Conservation (phyloP, 2,797 vertebrate genomes). For the Chiroxiphia lanceolata region DNA sequence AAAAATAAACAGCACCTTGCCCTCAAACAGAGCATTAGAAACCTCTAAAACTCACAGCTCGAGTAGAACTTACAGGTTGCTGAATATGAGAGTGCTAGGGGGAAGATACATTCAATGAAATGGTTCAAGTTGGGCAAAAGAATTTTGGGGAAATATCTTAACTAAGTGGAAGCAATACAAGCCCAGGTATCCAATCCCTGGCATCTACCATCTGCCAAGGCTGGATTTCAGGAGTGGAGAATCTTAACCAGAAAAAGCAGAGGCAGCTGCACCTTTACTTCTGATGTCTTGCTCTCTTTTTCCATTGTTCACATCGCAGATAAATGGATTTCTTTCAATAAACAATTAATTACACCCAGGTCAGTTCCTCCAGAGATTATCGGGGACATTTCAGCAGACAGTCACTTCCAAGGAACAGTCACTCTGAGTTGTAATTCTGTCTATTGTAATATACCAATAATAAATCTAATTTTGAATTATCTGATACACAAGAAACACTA, state of each 20-base stretch:
- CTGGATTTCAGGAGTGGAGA: not conserved
- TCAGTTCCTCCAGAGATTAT: not conserved
- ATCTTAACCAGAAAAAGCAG: not conserved
- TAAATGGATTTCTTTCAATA: not conserved
- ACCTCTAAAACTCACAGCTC: not conserved
- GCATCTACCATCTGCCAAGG: not conserved
- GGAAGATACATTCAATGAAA: not conserved
- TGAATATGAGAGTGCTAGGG: not conserved
- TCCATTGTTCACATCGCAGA: not conserved
- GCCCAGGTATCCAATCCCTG: not conserved
- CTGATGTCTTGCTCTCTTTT: not conserved
- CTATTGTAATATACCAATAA: not conserved
- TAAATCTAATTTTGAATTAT: not conserved
- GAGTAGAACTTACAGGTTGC: not conserved
- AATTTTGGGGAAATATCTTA: not conserved
- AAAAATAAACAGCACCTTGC: not conserved
- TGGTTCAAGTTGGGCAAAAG: not conserved
- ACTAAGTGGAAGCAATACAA: accelerated
- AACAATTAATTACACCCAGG: not conserved
- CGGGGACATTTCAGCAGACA: not conserved
- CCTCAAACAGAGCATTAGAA: not conserved
- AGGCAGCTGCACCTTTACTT: not conserved
- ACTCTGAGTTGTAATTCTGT: not conserved
- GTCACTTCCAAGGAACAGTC: not conserved
- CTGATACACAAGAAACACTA: not conserved